These are phyloP conservation scores for Drosophila erecta DNA, from an alignment of 1,140 invertebrate species.

Conservation along the genomic window DNA sequence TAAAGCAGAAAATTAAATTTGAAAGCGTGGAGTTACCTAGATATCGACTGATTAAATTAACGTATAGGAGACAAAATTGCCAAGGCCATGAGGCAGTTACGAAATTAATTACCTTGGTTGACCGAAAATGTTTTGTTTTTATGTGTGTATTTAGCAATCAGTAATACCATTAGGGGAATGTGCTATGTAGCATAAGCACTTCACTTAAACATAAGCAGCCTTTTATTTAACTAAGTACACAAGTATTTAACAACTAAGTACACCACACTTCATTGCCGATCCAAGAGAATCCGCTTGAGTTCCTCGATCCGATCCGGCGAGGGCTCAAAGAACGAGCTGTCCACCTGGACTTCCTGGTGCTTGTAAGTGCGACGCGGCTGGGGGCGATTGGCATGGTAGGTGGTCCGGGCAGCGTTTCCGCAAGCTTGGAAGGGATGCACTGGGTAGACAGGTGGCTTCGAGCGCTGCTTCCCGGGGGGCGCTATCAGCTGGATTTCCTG, in stretches of 20 bases:
- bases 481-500: slow-evolving; percentile 1
- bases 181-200: not conserved
- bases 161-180: not conserved
- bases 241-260: too few species aligned
- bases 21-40: not conserved
- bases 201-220: not conserved
- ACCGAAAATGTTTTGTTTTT: not conserved
- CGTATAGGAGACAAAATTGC: slow-evolving; percentile 2
- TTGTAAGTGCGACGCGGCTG: slow-evolving; percentile 29
- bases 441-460: slow-evolving; percentile 21
- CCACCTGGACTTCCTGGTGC: slow-evolving; percentile 35
- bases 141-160: not conserved
- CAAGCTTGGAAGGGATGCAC: slow-evolving; percentile 6
- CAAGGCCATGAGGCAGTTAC: not conserved
- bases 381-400: slow-evolving; percentile 30
- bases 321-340: slow-evolving; percentile 45
- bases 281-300: slow-evolving; percentile 33
- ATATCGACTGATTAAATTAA: slow-evolving; percentile 3
- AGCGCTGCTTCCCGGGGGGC: not conserved
- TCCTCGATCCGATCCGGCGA: slow-evolving; percentile 25
- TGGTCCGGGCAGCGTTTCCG: slow-evolving; percentile 13
- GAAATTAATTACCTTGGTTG: slow-evolving; percentile 1
- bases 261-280: slow-evolving; percentile 28
- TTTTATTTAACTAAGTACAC: not conserved
- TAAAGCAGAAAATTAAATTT: too few species aligned